These are phyloP conservation scores for Lateolabrax maculatus DNA, from an alignment of 2,797 vertebrate species.

Conservation along the genomic window DNA sequence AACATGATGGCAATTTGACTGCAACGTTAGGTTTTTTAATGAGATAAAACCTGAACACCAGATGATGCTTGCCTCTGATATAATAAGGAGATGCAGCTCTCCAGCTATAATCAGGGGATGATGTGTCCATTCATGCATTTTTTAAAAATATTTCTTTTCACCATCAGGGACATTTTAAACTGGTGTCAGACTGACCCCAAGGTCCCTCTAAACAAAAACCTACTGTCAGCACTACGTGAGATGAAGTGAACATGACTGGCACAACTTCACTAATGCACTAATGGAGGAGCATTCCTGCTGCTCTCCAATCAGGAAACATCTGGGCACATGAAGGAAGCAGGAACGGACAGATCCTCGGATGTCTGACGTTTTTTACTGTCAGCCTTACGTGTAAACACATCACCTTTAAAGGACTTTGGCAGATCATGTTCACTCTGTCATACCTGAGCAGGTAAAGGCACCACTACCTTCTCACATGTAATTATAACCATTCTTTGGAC, in stretches of 20 bases:
- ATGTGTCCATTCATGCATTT: conserved; percentile 42
- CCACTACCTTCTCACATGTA: background rate
- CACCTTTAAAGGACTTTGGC: conserved; percentile 42
- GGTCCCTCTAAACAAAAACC: conserved; percentile 58
- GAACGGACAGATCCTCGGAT: conserved; percentile 51
- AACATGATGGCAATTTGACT: background rate
- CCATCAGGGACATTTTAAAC: conserved; percentile 56
- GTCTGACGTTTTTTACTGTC: conserved; percentile 52
- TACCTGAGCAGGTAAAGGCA: conserved; percentile 46
- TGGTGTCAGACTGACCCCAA: conserved; percentile 50
- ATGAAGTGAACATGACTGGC: conserved; percentile 54
- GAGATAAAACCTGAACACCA: background rate
- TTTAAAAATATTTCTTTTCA: too few relatives aligned
- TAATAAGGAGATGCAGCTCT: background rate
- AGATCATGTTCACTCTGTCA: conserved; percentile 39
- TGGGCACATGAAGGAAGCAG: conserved; percentile 75
- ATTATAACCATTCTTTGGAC: background rate
- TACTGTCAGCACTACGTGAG: conserved; percentile 62
- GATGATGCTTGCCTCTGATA: conserved; percentile 8
- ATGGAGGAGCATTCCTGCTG: conserved; percentile 61
- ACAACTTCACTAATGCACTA: conserved; percentile 65
- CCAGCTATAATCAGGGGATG: conserved; percentile 40
- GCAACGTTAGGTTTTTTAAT: background rate
- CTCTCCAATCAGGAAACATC: conserved; percentile 83
- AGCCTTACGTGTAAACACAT: conserved; percentile 61